phyloP scores from a whole-genome alignment of 1,140 invertebrate species.

The Philotrypesis tridentata region DNA sequence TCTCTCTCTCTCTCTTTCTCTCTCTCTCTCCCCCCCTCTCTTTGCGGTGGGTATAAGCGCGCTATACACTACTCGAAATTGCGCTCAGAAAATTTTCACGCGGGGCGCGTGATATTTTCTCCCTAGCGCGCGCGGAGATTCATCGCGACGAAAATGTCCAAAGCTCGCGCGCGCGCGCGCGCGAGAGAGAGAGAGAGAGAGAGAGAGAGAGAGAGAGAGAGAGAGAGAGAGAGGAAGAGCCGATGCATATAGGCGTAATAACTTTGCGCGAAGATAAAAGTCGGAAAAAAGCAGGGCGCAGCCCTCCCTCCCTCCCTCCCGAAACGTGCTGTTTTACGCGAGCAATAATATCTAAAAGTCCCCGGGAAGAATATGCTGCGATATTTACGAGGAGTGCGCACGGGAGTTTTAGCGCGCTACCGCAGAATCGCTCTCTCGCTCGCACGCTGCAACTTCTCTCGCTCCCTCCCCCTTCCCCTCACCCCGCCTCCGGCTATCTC shows the following conservation, averaged over 20 bases:
- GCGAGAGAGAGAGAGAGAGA: too few species aligned
- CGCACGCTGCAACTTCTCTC: neutral
- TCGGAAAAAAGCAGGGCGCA: neutral
- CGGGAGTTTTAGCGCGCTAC: neutral
- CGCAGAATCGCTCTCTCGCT: constrained; percentile 21
- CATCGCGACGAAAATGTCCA: neutral
- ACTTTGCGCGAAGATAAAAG: neutral
- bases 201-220: too few species aligned
- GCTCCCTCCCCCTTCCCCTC: neutral
- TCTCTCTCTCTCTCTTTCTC: neutral
- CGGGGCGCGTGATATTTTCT: neutral
- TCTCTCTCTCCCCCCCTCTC: too few species aligned
- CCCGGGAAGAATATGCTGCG: neutral
- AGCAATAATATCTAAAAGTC: constrained; percentile 28
- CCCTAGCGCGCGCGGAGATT: neutral
- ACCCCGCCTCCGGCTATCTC: too few species aligned
- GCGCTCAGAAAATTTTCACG: neutral
- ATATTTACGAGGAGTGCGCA: neutral
- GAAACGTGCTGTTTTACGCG: constrained; percentile 7
- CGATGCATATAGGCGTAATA: neutral
- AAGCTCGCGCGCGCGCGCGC: too few species aligned
- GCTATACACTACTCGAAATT: neutral
- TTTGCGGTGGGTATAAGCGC: neutral
- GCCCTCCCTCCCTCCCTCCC: too few species aligned
- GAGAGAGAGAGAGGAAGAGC: too few species aligned